These are phyloP conservation scores for Anguilla pacifica DNA, from an alignment of 2,797 vertebrate species.

Conservation along the genomic window DNA sequence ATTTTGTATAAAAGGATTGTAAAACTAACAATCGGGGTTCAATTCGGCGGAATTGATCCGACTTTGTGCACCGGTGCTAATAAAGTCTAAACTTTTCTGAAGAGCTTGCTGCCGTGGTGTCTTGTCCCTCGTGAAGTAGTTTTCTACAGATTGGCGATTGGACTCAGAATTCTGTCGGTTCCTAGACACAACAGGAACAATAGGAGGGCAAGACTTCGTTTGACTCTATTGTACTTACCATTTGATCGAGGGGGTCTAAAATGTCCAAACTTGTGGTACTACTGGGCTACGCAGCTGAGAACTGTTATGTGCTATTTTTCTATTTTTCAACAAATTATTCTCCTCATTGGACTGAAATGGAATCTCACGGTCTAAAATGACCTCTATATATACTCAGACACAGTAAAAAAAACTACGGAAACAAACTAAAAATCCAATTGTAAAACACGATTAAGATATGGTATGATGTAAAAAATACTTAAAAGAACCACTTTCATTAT, in stretches of 20 bases:
- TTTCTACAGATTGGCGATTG: no score
- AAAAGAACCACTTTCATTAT: not conserved
- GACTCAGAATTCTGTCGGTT: no score
- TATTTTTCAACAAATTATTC: no score
- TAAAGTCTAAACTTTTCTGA: no score
- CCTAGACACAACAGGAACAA: not conserved
- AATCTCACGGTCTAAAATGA: not conserved
- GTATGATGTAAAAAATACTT: conserved; percentile 2
- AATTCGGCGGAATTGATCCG: no score
- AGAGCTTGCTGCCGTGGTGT: no score
- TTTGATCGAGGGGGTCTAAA: conserved; percentile 15
- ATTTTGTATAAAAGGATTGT: no score
- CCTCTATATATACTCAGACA: not conserved
- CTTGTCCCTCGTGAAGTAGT: no score
- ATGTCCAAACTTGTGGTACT: conserved; percentile 8
- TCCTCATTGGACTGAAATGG: conserved; percentile 10
- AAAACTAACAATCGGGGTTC: no score
- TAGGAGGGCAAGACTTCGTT: conserved; percentile 15
- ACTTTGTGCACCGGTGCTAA: no score
- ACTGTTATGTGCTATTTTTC: not conserved
- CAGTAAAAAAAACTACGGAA: not conserved
- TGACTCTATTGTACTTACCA: conserved; percentile 26
- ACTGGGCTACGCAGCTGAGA: not conserved
- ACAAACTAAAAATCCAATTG: conserved; percentile 3
- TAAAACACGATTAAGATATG: conserved; percentile 6